Percentiles rank a stretch among this genome's conserved stretches.
phyloP scores from a whole-genome alignment of 2,797 vertebrate species.

The Kryptopterus vitreolus region DNA sequence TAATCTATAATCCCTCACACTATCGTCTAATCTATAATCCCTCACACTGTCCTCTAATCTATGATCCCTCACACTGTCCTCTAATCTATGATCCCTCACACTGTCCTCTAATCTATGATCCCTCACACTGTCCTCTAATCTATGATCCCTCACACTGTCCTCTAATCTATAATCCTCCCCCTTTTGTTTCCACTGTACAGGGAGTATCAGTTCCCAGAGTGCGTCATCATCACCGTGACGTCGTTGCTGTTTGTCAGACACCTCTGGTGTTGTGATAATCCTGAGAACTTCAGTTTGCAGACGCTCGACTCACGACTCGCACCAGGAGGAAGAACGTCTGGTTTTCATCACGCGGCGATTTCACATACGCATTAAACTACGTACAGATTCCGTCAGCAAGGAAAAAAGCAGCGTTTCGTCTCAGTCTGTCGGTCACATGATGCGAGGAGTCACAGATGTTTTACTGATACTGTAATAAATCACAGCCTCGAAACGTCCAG shows the following conservation, averaged over 20 bases:
- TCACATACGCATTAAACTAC: constrained; percentile 36
- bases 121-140: constrained; percentile 30
- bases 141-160: too few relatives aligned
- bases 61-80: background rate
- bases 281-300: constrained; percentile 12
- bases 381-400: constrained; percentile 3
- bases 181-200: background rate
- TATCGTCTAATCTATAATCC: too few relatives aligned
- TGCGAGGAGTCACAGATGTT: background rate
- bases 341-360: constrained; percentile 5
- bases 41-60: too few relatives aligned
- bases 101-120: constrained; percentile 29
- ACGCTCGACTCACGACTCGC: constrained; percentile 3
- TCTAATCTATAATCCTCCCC: background rate
- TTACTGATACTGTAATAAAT: background rate
- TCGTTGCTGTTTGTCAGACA: background rate
- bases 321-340: constrained; percentile 6
- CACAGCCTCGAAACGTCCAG: background rate
- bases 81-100: background rate
- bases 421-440: constrained; percentile 18
- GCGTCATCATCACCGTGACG: background rate
- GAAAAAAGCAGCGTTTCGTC: constrained; percentile 4
- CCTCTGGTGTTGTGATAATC: constrained; percentile 3
- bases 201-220: too few relatives aligned
- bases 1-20: too few relatives aligned